phyloP scores from a whole-genome alignment of 1,140 invertebrate genomes.

The Drosophila punjabiensis region DNA sequence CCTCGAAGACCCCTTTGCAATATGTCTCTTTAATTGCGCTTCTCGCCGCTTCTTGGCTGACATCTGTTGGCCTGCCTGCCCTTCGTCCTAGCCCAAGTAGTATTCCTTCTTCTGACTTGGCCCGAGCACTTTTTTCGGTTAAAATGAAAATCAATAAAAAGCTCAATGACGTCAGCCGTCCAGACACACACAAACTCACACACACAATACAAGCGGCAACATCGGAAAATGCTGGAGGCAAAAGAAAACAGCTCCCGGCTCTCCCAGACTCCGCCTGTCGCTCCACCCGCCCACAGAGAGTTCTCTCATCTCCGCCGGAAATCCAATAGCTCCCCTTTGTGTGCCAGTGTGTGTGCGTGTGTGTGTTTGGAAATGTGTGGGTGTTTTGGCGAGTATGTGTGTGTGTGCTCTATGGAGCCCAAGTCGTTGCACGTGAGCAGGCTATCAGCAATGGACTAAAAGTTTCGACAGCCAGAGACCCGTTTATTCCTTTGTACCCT shows the following conservation, averaged over 20 bases:
- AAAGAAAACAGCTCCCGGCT: constrained; percentile 17
- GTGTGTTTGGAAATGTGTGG: background rate
- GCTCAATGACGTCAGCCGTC: constrained; percentile 83
- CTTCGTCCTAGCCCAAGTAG: constrained; percentile 63
- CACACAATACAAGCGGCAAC: constrained; percentile 23
- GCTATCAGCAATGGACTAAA: constrained; percentile 47
- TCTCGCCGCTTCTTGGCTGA: constrained; percentile 28
- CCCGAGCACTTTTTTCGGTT: constrained; percentile 26
- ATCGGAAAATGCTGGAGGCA: constrained; percentile 39
- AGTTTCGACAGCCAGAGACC: constrained; percentile 34
- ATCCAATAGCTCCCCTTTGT: constrained; percentile 47
- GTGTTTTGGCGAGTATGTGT: constrained; percentile 1
- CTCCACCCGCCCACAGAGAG: constrained; percentile 7
- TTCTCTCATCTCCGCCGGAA: constrained; percentile 33
- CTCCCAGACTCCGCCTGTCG: constrained; percentile 38
- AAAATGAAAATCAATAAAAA: constrained; percentile 84
- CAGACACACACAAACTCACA: constrained; percentile 32
- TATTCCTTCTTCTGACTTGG: constrained; percentile 14
- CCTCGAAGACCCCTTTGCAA: background rate
- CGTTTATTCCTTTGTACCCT: constrained; percentile 18
- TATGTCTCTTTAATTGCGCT: constrained; percentile 32
- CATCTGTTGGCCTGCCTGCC: constrained; percentile 56
- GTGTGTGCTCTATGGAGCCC: constrained; percentile 27
- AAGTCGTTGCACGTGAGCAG: constrained; percentile 67
- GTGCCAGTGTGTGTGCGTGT: constrained; percentile 7